Evolutionary conservation across 2,113 vertebrate genomes (phyloP), one percentile per base, ranked within the genome.

Genomic region (Chloropsis cyanopogon): DNA sequence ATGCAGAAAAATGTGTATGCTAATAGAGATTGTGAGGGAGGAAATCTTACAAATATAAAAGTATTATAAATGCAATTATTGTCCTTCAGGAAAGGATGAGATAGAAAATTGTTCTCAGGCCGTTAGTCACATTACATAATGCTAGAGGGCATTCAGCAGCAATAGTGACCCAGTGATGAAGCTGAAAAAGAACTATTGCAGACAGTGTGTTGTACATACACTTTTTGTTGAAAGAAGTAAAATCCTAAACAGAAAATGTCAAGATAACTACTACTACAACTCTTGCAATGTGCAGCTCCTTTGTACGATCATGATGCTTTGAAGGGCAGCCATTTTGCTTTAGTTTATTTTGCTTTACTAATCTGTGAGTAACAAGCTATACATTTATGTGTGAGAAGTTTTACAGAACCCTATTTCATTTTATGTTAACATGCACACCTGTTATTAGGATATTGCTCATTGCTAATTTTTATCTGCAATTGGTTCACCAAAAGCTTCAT

Each of bases 401-500:
- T 91, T 66, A 79, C 8, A 64, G 41, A 84, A 86, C 4, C 11
- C 10, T 71, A 10, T 84, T 77, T 80, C 24, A 47, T 93, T 96
- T 95, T 78, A 78, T 80, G 82, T 59, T 66, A 71, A 60, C 50
- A 81, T 78, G 81, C 41, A 66, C 86, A 79, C 31, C 35, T 50
- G 24, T 96, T 94, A 91, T 75, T 82, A 92, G 54, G 57, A 88
- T 93, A 95, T 93, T 95, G 49, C 4, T 54, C 14, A 44, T 82
- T 75, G 42, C 60, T 96, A 93, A 93, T 37, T 95, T 97, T 97
- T 97, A 79, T 92, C 93, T 86, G 63, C 50, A 88, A 50, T 90
- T 47, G 47, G 11, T 91, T 97, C 73, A 96, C 52, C 76, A 60
- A 95, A 97, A 97, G 39, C 77, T 88, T 96, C 96, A 98, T 97